Evolutionary conservation across 2,888 invertebrate species (phyloP), one percentile per base, ranked within the genome.

Genomic region (Phorcus lineatus): DNA sequence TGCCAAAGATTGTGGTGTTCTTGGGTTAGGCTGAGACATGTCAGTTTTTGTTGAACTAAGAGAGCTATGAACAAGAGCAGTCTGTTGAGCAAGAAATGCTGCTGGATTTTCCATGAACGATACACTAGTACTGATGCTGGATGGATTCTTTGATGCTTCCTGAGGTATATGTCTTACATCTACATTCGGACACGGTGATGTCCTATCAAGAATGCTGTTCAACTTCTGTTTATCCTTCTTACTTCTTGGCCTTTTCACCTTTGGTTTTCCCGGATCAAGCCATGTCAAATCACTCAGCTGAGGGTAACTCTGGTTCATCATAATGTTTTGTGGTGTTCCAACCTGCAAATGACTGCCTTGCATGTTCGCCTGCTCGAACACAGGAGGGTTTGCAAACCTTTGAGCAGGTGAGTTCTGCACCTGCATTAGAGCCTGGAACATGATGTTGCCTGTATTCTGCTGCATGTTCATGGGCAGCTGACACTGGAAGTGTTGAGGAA

Each of bases 41-140:
- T 57, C 36, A 28, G 55, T 55, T 36, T 57, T 36, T 17, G 80
- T 70, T 36, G 83, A 82, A 24, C 77, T 74, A 16, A 83, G 74
- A 9, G 88, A 89, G 79, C 84, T 89, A 83, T 90, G 90, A 17
- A 97, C 93, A 86, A 97, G 93, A 47, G 96, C 96, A 0, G 97
- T 97, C 93, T 98, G 97, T 89, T 97, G 97, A 6, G 97, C 97
- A 86, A 98, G 94, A 93, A 97, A 98, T 2, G 97, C 97, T 89
- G 96, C 96, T 0, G 97, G 97, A 93, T 98, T 97, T 86, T 98
- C 97, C 94, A 97, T 95, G 91, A 97, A 97, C 52, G 97, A 97
- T 22, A 88, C 87, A 52, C 88, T 67, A 54, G 81, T 52, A 54
- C 74, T 77, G 17, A 74, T 66, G 19, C 78, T 22, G 52, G 74